phyloP scores from a whole-genome alignment of 1,140 invertebrate genomes.

The Dolichoris vasculosae region DNA sequence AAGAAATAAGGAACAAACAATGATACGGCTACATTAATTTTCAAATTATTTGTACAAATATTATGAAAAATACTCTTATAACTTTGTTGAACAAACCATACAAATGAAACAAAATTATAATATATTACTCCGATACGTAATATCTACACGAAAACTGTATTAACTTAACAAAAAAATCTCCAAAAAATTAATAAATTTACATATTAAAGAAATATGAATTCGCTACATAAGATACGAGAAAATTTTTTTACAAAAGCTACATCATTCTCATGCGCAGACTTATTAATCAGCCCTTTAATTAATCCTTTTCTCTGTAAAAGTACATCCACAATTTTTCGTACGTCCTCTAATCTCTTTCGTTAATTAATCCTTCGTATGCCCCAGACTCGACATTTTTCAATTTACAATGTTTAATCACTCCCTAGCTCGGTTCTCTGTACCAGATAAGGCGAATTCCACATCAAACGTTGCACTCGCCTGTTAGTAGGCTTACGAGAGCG shows the following conservation, averaged over 20 bases:
- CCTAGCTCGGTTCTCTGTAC: neutral
- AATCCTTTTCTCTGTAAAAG: slow-evolving; percentile 7
- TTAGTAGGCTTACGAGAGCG: neutral
- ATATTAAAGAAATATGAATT: neutral
- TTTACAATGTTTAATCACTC: slow-evolving; percentile 34
- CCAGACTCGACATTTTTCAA: slow-evolving; percentile 23
- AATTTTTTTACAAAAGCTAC: neutral
- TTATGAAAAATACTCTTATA: no score
- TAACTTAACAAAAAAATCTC: neutral
- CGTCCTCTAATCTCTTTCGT: slow-evolving; percentile 61
- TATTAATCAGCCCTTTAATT: slow-evolving; percentile 14
- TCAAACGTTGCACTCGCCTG: slow-evolving; percentile 28
- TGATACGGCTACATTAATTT: no score
- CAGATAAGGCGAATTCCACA: slow-evolving; percentile 46
- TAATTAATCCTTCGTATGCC: slow-evolving; percentile 50
- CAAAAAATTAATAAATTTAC: neutral
- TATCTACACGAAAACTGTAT: no score
- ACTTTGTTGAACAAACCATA: no score
- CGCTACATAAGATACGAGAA: neutral
- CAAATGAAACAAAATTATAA: no score
- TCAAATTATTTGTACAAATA: no score
- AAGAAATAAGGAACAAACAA: no score
- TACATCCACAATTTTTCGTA: slow-evolving; percentile 54
- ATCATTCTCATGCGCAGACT: neutral
- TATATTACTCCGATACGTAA: no score